phyloP scores from a whole-genome alignment of 2,113 vertebrate genomes.

The Stictonetta naevosa region DNA sequence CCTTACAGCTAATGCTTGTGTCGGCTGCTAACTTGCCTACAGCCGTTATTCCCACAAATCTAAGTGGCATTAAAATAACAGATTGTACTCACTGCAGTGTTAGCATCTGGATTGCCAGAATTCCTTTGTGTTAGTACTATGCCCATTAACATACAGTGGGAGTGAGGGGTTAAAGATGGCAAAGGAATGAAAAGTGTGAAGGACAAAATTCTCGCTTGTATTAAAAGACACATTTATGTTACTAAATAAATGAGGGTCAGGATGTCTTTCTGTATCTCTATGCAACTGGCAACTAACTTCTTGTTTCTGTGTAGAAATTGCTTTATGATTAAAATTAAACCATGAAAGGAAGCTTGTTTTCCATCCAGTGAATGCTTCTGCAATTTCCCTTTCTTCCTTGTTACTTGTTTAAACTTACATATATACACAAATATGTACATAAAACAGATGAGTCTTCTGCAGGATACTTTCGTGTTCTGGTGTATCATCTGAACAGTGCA shows the following conservation, averaged over 20 bases:
- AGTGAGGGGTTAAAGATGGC: neutral
- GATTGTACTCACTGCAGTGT: neutral
- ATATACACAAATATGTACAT: no score
- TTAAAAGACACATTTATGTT: neutral
- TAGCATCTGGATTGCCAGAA: neutral
- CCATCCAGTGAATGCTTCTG: neutral
- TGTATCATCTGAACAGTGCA: neutral
- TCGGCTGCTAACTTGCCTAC: neutral
- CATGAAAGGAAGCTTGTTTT: neutral
- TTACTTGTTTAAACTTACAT: neutral
- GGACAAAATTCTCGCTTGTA: neutral
- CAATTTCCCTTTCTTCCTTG: rapidly evolving
- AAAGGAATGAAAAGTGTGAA: neutral
- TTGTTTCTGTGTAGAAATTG: neutral
- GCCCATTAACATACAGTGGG: neutral
- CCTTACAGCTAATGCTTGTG: neutral
- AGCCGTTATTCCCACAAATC: neutral
- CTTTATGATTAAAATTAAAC: neutral
- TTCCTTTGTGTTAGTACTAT: neutral
- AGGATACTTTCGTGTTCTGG: neutral
- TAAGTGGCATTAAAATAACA: neutral
- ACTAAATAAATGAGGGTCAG: neutral
- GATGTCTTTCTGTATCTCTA: neutral
- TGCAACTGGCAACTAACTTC: neutral
- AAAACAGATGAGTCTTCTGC: neutral